Evolutionary conservation across 1,140 invertebrate species (phyloP), one percentile per base, ranked within the genome.

Genomic region (Pachypeltis micranthus): DNA sequence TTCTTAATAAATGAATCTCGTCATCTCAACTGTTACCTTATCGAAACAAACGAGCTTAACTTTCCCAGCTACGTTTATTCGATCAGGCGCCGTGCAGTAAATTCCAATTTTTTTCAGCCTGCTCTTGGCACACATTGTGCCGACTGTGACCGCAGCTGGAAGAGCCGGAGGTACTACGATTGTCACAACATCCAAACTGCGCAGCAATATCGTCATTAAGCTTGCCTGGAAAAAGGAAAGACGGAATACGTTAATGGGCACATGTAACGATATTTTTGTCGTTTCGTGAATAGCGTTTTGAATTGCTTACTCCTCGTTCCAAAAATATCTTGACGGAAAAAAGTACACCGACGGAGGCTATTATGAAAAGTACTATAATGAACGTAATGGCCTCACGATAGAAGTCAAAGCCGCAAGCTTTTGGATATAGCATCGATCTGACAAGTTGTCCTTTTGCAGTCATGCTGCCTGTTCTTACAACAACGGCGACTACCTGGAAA

Each of bases 11-110:
- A n/a, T n/a, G n/a, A n/a, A n/a, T n/a, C n/a, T n/a, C n/a, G n/a
- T n/a, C n/a, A n/a, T n/a, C n/a, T n/a, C n/a, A n/a, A n/a, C n/a
- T n/a, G n/a, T n/a, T 72, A 86, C 86, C 81, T 96, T 97, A 74
- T 96, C 93, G 76, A 96, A 97, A 72, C 92, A 94, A 70, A 95
- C 85, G 64, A 90, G 85, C 76, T 96, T 91, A 23, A 96, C 79
- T 64, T 90, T 92, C 1, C 94, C 83, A 62, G 83, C 88, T 25
- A 94, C 85, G 71, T 93, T 93, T 64, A 96, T 95, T 0, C 85
- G 81, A 1, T 85, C 80, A 10, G 93, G 92, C 67, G 88, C 92
- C 29, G 93, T 93, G 69, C 93, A 96, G 73, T 87, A 95, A 69
- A 96, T 92, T 56, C 80, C 79, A 62, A 86, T 83, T 31, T 80